These are phyloP conservation scores for Acanthurus lineatus DNA, from an alignment of 2,797 vertebrate genomes.

Conservation along the genomic window DNA sequence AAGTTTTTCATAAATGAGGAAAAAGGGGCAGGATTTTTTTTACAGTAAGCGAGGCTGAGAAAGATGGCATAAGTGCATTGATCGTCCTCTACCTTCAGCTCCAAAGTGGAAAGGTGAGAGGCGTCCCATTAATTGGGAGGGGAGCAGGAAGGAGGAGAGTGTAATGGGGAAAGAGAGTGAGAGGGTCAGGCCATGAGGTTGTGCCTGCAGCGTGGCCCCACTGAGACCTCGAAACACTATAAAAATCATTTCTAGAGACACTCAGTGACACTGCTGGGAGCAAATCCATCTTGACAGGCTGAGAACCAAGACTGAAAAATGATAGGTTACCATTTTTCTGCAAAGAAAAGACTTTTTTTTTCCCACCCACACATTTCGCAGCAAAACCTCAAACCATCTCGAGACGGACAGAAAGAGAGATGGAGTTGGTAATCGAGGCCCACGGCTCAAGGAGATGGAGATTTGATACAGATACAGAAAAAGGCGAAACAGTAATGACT, in stretches of 20 bases:
- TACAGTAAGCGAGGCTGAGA: slow-evolving; percentile 25
- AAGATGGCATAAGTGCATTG: slow-evolving; percentile 27
- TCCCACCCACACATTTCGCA: slow-evolving; percentile 81
- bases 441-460: slow-evolving; percentile 45
- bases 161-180: slow-evolving; percentile 37
- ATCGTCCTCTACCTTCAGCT: slow-evolving; percentile 45
- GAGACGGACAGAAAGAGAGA: slow-evolving; percentile 71
- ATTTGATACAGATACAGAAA: slow-evolving; percentile 43
- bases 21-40: slow-evolving; percentile 18
- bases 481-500: slow-evolving; percentile 19
- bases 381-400: slow-evolving; percentile 80
- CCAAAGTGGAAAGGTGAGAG: slow-evolving; percentile 43
- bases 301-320: slow-evolving; percentile 77
- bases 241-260: slow-evolving; percentile 71
- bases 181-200: slow-evolving; percentile 29
- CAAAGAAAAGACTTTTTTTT: slow-evolving; percentile 60
- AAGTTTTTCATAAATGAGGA: slow-evolving; percentile 46
- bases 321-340: slow-evolving; percentile 79
- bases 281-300: slow-evolving; percentile 71
- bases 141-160: slow-evolving; percentile 30
- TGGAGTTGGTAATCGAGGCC: slow-evolving; percentile 56
- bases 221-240: slow-evolving; percentile 65
- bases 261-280: slow-evolving; percentile 67
- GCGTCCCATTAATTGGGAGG: slow-evolving; percentile 24
- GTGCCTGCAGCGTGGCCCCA: slow-evolving; percentile 57